Percentiles rank a stretch among this genome's conserved stretches.
phyloP scores from a whole-genome alignment of 2,113 vertebrate genomes.

The Nicator chloris region DNA sequence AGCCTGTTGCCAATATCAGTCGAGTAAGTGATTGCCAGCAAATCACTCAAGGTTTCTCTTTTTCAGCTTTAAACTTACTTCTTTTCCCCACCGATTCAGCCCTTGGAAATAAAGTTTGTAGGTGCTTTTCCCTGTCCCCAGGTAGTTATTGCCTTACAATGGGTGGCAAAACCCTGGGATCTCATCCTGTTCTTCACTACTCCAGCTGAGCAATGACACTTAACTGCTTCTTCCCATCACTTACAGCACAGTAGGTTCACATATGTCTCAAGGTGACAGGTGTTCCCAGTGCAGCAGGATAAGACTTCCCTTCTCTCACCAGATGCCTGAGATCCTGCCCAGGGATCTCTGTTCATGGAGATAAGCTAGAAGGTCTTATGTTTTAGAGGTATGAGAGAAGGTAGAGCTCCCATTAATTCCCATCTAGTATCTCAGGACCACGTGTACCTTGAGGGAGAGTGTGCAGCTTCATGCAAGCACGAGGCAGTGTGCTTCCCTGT shows the following conservation, averaged over 20 bases:
- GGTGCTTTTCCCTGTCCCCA: background rate
- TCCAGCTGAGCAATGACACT: background rate
- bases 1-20: background rate
- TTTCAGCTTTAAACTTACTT: background rate
- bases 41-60: background rate
- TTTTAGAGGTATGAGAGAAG: background rate
- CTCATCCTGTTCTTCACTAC: background rate
- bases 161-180: background rate
- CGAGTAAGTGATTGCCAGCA: background rate
- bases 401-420: background rate
- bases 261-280: background rate
- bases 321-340: background rate
- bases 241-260: background rate
- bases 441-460: background rate
- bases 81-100: fast-evolving
- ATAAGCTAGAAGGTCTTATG: background rate
- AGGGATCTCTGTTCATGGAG: background rate
- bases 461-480: fast-evolving
- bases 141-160: background rate
- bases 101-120: background rate
- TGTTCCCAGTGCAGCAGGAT: background rate
- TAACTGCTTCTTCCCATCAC: background rate
- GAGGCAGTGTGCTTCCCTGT: background rate
- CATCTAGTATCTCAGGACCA: background rate
- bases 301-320: background rate